Percentiles rank a stretch among this genome's conserved stretches.
Conservation (phyloP, 2,888 invertebrate species). For the Andrena bucephala region DNA sequence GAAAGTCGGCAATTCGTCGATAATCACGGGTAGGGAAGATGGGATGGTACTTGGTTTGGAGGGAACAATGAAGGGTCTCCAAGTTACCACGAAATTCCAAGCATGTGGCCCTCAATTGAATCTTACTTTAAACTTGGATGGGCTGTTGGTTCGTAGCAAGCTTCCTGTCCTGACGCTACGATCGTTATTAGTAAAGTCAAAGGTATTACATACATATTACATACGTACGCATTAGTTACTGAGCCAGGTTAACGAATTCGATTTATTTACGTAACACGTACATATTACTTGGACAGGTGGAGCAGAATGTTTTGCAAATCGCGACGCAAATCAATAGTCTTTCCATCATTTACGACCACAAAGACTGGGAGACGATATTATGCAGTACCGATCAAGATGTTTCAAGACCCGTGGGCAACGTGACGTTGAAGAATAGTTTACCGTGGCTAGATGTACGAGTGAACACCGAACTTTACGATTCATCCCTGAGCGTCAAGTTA, state of each 20-base stretch:
- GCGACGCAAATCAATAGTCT: conserved; percentile 87
- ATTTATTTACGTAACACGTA: background rate
- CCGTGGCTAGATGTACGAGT: conserved; percentile 79
- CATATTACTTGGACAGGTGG: conserved; percentile 75
- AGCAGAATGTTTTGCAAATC: conserved; percentile 79
- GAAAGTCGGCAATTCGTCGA: conserved; percentile 90
- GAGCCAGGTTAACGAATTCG: background rate
- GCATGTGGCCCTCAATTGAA: conserved; percentile 76
- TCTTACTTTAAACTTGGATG: conserved; percentile 80
- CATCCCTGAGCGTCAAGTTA: conserved; percentile 79
- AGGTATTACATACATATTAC: conserved; percentile 66
- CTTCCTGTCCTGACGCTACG: conserved; percentile 81
- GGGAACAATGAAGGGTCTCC: conserved; percentile 89
- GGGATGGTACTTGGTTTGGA: conserved; percentile 89
- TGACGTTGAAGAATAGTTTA: conserved; percentile 75
- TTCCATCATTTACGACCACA: conserved; percentile 89
- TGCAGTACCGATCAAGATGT: conserved; percentile 71
- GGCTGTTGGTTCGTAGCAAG: conserved; percentile 81
- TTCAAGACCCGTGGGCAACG: conserved; percentile 75
- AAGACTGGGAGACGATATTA: conserved; percentile 85
- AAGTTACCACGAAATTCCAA: conserved; percentile 85
- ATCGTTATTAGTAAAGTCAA: conserved; percentile 79
- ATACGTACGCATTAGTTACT: background rate
- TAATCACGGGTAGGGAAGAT: conserved; percentile 90
- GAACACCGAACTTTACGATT: conserved; percentile 81